These are phyloP conservation scores for Eurystomus glaucurus DNA, from an alignment of 2,797 vertebrate species.

Conservation along the genomic window DNA sequence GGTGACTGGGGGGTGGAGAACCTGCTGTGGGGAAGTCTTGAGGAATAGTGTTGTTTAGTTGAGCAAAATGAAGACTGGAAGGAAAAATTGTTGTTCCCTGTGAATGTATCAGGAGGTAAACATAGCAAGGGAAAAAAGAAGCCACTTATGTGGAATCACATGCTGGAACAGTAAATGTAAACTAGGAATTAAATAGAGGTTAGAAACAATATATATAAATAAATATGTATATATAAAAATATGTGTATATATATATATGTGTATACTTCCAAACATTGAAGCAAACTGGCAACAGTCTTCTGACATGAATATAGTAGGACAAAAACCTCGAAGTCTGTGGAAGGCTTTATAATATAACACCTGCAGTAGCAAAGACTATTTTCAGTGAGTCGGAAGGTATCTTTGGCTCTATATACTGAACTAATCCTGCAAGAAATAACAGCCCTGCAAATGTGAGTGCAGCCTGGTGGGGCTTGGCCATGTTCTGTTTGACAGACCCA, in stretches of 20 bases:
- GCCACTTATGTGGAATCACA: neutral
- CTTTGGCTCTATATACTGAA: neutral
- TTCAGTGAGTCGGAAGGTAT: neutral
- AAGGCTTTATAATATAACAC: neutral
- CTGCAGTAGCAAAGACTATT: neutral
- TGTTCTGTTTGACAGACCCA: neutral
- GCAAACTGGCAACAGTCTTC: neutral
- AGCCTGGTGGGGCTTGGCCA: neutral
- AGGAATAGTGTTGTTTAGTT: neutral
- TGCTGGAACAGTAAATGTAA: neutral
- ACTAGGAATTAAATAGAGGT: neutral
- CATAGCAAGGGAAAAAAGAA: neutral
- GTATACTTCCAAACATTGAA: neutral
- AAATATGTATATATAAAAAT: too few relatives aligned
- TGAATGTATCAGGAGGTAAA: neutral
- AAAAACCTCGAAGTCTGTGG: neutral
- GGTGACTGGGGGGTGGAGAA: neutral
- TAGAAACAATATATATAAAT: neutral
- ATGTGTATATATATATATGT: too few relatives aligned
- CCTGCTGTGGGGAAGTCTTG: neutral
- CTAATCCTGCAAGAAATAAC: neutral
- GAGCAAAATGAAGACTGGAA: neutral
- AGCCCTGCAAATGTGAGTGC: neutral
- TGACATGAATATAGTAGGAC: neutral
- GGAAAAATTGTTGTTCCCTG: neutral